Evolutionary conservation across 2,888 invertebrate genomes (phyloP).

Genomic region (Helleia helle): DNA sequence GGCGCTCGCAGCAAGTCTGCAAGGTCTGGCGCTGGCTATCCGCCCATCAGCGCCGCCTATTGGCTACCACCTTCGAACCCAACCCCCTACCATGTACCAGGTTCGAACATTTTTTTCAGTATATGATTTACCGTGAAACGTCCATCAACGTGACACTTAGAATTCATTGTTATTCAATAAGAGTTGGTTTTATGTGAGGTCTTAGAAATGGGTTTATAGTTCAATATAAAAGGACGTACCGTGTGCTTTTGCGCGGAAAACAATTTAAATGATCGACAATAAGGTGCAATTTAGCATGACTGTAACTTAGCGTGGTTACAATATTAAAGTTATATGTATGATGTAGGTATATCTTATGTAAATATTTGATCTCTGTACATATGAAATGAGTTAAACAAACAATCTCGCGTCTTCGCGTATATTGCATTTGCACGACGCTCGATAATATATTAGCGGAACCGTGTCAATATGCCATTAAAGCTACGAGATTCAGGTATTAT

Average conservation of each 20-base stretch:
- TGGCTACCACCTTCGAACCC: constrained; percentile 88
- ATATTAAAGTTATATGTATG: neutral
- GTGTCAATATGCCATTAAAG: constrained; percentile 14
- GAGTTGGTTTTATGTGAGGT: neutral
- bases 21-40: constrained; percentile 73
- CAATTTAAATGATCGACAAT: neutral
- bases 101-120: constrained; percentile 55
- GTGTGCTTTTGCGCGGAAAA: neutral
- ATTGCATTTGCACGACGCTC: constrained; percentile 14
- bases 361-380: constrained; percentile 1
- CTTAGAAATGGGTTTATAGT: neutral
- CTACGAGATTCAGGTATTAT: constrained; percentile 12
- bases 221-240: neutral
- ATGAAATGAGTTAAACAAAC: constrained; percentile 14
- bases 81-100: constrained; percentile 89
- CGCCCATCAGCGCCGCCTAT: constrained; percentile 87
- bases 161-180: neutral
- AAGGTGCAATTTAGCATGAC: constrained; percentile 1
- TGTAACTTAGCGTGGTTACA: neutral
- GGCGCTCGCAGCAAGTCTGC: constrained; percentile 54
- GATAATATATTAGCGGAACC: constrained; percentile 12
- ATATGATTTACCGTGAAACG: neutral
- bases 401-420: constrained; percentile 14
- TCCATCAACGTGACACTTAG: constrained; percentile 2
- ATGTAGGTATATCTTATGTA: constrained; percentile 1